Percentiles rank a stretch among this genome's conserved stretches.
Evolutionary conservation across 1,140 invertebrate species (phyloP).

Genomic region (Chelonus insularis): DNA sequence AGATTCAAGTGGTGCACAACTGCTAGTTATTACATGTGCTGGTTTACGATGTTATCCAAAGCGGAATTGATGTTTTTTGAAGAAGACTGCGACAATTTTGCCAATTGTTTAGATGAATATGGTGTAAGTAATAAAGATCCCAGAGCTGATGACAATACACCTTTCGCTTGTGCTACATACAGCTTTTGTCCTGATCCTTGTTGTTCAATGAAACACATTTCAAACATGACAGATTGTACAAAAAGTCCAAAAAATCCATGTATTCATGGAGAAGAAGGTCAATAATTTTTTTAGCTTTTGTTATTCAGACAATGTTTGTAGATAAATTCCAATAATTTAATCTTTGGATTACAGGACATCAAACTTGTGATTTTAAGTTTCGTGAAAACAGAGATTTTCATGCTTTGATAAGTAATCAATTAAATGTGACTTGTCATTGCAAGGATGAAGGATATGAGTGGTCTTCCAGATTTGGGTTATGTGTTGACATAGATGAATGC

Average conservation of each 20-base stretch:
- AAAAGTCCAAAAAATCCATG: slow-evolving; percentile 57
- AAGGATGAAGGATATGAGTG: slow-evolving; percentile 59
- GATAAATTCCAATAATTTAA: neutral
- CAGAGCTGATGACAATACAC: slow-evolving; percentile 60
- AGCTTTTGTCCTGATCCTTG: slow-evolving; percentile 71
- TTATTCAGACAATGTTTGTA: neutral
- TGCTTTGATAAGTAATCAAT: slow-evolving; percentile 58
- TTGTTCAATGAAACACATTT: slow-evolving; percentile 61
- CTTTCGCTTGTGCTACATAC: slow-evolving; percentile 65
- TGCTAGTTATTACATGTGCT: slow-evolving; percentile 70
- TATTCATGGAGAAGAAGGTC: neutral
- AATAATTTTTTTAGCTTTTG: neutral
- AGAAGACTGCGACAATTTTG: slow-evolving; percentile 66
- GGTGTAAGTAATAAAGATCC: slow-evolving; percentile 56
- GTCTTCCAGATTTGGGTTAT: slow-evolving; percentile 64
- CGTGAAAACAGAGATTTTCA: slow-evolving; percentile 61
- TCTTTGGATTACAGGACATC: too few relatives aligned
- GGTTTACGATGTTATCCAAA: slow-evolving; percentile 64
- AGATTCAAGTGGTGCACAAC: slow-evolving; percentile 66
- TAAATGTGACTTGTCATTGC: slow-evolving; percentile 67
- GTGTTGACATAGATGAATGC: slow-evolving; percentile 70
- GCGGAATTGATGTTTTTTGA: slow-evolving; percentile 59
- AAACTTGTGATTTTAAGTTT: slow-evolving; percentile 55
- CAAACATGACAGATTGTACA: slow-evolving; percentile 48
- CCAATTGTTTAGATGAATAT: slow-evolving; percentile 59